phyloP scores from a whole-genome alignment of 2,113 vertebrate species.

The Pseudois nayaur region DNA sequence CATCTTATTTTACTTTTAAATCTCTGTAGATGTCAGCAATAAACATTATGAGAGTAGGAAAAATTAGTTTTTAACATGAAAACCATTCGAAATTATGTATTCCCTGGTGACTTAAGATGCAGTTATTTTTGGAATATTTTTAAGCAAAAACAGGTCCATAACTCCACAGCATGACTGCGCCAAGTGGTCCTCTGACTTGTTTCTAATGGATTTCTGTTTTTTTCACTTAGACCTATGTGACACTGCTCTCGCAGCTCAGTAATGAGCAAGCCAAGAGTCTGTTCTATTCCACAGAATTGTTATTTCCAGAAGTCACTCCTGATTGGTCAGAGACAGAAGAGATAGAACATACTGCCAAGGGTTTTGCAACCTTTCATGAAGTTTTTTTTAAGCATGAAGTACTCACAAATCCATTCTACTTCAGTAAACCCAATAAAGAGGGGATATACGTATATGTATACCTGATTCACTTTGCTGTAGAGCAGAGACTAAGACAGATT shows the following conservation, averaged over 20 bases:
- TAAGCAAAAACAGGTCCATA: background rate
- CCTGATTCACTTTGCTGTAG: background rate
- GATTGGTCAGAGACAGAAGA: background rate
- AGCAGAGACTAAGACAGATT: background rate
- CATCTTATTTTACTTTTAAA: background rate
- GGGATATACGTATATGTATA: background rate
- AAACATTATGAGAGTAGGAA: slow-evolving; percentile 18
- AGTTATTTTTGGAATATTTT: slow-evolving; percentile 53
- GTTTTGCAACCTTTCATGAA: background rate
- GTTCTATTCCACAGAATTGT: background rate
- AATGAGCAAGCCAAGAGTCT: slow-evolving; percentile 49
- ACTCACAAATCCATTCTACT: background rate
- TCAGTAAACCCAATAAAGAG: background rate
- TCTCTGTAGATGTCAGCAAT: background rate
- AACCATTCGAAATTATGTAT: background rate
- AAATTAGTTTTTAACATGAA: slow-evolving; percentile 14
- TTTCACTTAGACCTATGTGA: slow-evolving; percentile 6
- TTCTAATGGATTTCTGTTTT: slow-evolving; percentile 27
- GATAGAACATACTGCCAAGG: background rate
- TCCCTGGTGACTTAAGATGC: slow-evolving; percentile 21
- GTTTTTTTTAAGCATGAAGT: background rate
- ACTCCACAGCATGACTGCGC: background rate
- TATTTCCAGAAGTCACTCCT: slow-evolving; percentile 6
- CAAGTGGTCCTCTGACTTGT: background rate
- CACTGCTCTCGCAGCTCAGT: background rate